A percentile compares a stretch with the other conserved stretches of the same genome.
Evolutionary conservation across 2,113 vertebrate genomes (phyloP).

Genomic region (Grammomys dolichurus): DNA sequence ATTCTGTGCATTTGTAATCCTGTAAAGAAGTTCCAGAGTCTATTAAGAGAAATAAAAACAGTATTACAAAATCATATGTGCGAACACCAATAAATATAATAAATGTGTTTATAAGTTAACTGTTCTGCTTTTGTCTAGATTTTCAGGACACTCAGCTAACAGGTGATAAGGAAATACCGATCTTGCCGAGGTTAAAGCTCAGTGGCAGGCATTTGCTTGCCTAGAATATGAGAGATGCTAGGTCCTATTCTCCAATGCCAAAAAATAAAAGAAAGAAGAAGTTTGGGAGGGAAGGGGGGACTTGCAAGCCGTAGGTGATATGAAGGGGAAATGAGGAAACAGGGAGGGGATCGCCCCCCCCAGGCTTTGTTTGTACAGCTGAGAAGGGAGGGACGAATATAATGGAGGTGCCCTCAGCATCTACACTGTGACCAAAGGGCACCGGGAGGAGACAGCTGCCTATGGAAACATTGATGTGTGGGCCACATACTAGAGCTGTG

Average conservation of each 20-base stretch:
- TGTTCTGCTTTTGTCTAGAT: constrained; percentile 6
- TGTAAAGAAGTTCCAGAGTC: constrained; percentile 97
- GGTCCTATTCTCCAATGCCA: background rate
- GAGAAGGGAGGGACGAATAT: constrained; percentile 95
- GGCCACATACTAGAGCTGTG: background rate
- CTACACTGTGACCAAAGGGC: constrained; percentile 93
- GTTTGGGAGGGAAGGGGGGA: background rate
- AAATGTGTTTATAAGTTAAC: constrained; percentile 4
- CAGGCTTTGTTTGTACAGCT: constrained; percentile 95
- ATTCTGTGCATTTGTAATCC: constrained; percentile 98
- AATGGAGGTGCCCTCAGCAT: constrained; percentile 88
- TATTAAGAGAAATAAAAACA: constrained; percentile 82
- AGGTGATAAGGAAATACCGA: constrained; percentile 35
- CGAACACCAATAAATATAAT: constrained; percentile 36
- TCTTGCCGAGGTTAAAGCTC: background rate
- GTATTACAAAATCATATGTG: constrained; percentile 63
- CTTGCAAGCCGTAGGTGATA: background rate
- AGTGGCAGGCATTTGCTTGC: background rate
- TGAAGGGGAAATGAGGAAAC: background rate
- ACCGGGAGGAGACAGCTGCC: constrained; percentile 90
- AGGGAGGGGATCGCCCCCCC: constrained; percentile 87
- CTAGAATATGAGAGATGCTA: background rate
- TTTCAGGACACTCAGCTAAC: constrained; percentile 24
- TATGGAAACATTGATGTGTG: constrained; percentile 92
- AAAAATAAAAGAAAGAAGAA: background rate